Evolutionary conservation across 2,113 vertebrate genomes (phyloP).

Genomic region (Mesocricetus auratus): DNA sequence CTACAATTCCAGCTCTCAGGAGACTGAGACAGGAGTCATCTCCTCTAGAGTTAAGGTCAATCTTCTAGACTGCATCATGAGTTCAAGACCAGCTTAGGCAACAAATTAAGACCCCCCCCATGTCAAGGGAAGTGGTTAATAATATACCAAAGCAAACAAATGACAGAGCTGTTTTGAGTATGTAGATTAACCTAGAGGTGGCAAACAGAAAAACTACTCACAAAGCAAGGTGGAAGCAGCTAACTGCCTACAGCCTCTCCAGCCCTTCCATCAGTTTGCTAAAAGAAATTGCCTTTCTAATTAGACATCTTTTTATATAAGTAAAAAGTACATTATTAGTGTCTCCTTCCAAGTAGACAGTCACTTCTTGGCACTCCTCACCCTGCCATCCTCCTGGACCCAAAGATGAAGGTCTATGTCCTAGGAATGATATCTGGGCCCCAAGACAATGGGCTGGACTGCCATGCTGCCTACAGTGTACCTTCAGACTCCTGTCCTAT

Average conservation of each 20-base stretch:
- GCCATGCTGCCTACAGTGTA: background rate
- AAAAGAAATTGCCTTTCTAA: background rate
- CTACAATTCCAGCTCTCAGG: background rate
- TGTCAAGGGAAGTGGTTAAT: background rate
- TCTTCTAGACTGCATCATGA: background rate
- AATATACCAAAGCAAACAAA: background rate
- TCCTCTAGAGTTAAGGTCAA: background rate
- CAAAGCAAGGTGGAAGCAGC: background rate
- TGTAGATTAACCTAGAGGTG: background rate
- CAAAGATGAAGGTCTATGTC: background rate
- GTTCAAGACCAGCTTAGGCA: background rate
- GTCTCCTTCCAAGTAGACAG: background rate
- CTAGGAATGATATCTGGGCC: background rate
- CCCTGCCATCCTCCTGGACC: background rate
- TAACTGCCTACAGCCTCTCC: background rate
- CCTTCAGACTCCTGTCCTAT: background rate
- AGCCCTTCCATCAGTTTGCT: background rate
- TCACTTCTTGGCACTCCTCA: background rate
- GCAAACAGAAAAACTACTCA: background rate
- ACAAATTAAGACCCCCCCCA: background rate
- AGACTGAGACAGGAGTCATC: background rate
- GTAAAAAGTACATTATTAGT: background rate
- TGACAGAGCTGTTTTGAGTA: background rate
- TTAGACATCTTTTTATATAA: background rate
- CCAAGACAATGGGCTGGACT: background rate